Conservation (phyloP, 2,888 invertebrate genomes). For the Limnephilus lunatus region DNA sequence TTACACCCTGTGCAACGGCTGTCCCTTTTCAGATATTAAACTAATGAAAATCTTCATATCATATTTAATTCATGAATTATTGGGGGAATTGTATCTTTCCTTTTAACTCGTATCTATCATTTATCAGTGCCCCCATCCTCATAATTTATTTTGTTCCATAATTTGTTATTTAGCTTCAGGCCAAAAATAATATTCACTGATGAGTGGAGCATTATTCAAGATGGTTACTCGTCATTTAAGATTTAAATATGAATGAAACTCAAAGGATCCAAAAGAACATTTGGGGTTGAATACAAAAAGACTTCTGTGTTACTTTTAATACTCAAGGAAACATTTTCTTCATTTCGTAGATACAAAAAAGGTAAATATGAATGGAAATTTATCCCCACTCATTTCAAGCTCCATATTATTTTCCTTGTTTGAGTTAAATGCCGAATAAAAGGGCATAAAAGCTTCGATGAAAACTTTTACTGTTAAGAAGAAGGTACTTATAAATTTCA, state of each 20-base stretch:
- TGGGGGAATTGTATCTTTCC: not conserved
- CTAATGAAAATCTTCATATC: not conserved
- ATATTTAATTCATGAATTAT: not conserved
- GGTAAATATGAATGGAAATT: constrained; percentile 56
- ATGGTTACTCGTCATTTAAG: not conserved
- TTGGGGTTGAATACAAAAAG: constrained; percentile 27
- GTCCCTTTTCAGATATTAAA: not conserved
- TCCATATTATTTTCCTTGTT: constrained; percentile 33
- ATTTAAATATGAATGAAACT: not conserved
- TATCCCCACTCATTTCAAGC: constrained; percentile 44
- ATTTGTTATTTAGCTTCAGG: not conserved
- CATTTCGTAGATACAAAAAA: constrained; percentile 48
- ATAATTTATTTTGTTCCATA: not conserved
- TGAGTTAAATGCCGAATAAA: constrained; percentile 48
- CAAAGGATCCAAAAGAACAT: not conserved
- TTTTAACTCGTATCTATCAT: not conserved
- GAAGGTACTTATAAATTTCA: constrained; percentile 49
- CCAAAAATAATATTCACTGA: not conserved
- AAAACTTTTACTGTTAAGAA: constrained; percentile 48
- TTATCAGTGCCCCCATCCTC: not conserved
- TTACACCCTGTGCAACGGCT: not conserved
- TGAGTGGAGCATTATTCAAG: not conserved
- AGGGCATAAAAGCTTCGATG: constrained; percentile 45
- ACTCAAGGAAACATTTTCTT: constrained; percentile 47
- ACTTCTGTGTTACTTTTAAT: constrained; percentile 47